These are phyloP conservation scores for Spea multiplicata DNA, from an alignment of 2,113 vertebrate genomes.

Conservation along the genomic window DNA sequence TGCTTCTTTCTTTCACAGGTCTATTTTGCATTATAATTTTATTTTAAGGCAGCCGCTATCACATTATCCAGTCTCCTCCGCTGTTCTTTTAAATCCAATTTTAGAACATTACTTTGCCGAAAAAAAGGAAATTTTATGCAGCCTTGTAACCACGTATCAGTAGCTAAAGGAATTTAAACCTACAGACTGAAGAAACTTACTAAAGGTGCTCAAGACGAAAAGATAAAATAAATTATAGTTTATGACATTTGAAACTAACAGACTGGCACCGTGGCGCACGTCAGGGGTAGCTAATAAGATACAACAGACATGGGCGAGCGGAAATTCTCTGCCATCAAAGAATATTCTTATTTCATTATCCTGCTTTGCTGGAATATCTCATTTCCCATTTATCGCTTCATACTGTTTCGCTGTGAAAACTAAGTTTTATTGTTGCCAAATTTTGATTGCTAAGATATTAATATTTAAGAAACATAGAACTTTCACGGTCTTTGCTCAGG, in stretches of 20 bases:
- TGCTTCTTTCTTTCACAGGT: no score
- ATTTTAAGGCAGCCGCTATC: no score
- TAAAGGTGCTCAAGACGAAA: slow-evolving; percentile 4
- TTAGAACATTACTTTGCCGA: neutral
- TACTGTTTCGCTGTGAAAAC: neutral
- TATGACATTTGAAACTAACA: slow-evolving; percentile 24
- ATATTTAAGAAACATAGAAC: no score
- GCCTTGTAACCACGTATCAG: neutral
- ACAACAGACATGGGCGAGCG: slow-evolving; percentile 20
- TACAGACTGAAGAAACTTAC: neutral
- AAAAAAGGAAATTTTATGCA: slow-evolving; percentile 7
- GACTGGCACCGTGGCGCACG: slow-evolving; percentile 1
- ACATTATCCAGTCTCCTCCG: neutral
- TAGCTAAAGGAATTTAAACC: slow-evolving; percentile 26
- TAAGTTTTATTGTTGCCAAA: neutral
- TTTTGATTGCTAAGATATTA: neutral
- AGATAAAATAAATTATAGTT: slow-evolving; percentile 31
- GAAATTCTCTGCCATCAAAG: slow-evolving; percentile 26
- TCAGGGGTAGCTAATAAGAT: slow-evolving; percentile 33
- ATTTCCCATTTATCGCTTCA: neutral
- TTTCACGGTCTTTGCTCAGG: no score
- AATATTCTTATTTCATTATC: slow-evolving; percentile 16
- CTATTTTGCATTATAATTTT: no score
- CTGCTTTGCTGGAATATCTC: slow-evolving; percentile 1
- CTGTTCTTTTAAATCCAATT: slow-evolving; percentile 17